These are phyloP conservation scores for Syngnathus scovelli DNA, from an alignment of 2,113 vertebrate species.

Conservation along the genomic window DNA sequence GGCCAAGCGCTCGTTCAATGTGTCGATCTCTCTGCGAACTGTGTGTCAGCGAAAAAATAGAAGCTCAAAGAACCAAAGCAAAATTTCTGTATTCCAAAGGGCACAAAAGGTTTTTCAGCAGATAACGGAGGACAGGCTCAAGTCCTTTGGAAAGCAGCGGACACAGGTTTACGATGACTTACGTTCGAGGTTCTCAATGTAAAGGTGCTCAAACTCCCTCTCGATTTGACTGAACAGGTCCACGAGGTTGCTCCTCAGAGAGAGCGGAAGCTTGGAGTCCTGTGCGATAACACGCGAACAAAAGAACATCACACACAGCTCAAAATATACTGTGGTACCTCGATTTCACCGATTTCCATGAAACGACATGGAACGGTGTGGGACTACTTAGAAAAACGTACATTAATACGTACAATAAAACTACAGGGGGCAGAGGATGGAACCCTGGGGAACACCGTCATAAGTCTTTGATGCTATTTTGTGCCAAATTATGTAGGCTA, in stretches of 20 bases:
- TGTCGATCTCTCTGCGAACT: slow-evolving; percentile 95
- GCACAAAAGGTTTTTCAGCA: not conserved
- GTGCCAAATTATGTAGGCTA: too few relatives aligned
- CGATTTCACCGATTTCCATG: not conserved
- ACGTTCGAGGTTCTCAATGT: slow-evolving; percentile 97
- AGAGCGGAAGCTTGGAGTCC: slow-evolving; percentile 93
- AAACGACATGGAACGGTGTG: not conserved
- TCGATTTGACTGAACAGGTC: slow-evolving; percentile 98
- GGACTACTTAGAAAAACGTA: not conserved
- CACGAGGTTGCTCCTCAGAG: slow-evolving; percentile 86
- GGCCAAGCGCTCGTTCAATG: slow-evolving; percentile 88
- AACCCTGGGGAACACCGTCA: too few relatives aligned
- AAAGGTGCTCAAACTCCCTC: slow-evolving; percentile 95
- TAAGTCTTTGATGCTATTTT: too few relatives aligned
- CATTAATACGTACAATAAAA: too few relatives aligned
- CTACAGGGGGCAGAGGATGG: too few relatives aligned
- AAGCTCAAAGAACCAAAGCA: not conserved
- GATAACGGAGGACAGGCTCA: not conserved
- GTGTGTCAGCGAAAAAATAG: slow-evolving; percentile 6
- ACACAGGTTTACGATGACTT: not conserved
- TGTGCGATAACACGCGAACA: slow-evolving; percentile 35
- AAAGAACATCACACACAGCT: not conserved
- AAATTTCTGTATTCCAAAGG: not conserved
- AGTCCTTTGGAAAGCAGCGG: too few relatives aligned
- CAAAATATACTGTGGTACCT: not conserved